Evolutionary conservation across 2,113 vertebrate genomes (phyloP).

Genomic region (Sakesphorus luctuosus): DNA sequence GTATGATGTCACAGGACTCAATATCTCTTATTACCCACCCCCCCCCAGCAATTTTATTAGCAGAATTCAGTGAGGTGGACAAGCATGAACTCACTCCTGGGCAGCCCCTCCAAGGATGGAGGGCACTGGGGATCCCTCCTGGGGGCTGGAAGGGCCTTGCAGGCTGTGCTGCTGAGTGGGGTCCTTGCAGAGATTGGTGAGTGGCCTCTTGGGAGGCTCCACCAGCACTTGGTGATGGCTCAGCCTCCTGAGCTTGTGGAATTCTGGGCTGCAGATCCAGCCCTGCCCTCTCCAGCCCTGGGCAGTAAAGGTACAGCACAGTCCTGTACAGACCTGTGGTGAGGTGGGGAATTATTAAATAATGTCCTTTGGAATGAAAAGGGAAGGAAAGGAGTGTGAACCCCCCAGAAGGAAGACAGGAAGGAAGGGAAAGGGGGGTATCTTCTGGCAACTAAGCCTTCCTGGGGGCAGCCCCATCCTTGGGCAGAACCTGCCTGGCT

Average conservation of each 20-base stretch:
- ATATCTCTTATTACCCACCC: fast-evolving
- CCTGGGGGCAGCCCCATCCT: neutral
- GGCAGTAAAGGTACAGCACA: too few species aligned
- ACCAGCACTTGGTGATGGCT: neutral
- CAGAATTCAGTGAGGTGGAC: neutral
- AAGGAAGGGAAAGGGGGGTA: neutral
- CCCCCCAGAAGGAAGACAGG: too few species aligned
- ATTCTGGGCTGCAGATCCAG: neutral
- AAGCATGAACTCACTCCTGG: neutral
- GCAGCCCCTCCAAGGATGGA: neutral
- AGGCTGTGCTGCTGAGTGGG: neutral
- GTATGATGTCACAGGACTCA: neutral
- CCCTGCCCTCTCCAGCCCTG: neutral
- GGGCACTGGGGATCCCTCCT: neutral
- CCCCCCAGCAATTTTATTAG: neutral
- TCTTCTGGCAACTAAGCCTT: neutral
- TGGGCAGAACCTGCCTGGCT: neutral
- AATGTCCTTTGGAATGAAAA: neutral
- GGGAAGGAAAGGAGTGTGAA: neutral
- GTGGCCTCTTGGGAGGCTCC: neutral
- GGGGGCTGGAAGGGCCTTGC: neutral
- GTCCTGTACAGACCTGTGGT: fast-evolving
- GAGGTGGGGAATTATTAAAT: neutral
- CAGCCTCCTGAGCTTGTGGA: neutral
- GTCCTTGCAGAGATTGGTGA: neutral